A percentile compares a stretch with the other conserved stretches of the same genome.
Evolutionary conservation across 2,113 vertebrate species (phyloP).

Genomic region (Chunga burmeisteri): DNA sequence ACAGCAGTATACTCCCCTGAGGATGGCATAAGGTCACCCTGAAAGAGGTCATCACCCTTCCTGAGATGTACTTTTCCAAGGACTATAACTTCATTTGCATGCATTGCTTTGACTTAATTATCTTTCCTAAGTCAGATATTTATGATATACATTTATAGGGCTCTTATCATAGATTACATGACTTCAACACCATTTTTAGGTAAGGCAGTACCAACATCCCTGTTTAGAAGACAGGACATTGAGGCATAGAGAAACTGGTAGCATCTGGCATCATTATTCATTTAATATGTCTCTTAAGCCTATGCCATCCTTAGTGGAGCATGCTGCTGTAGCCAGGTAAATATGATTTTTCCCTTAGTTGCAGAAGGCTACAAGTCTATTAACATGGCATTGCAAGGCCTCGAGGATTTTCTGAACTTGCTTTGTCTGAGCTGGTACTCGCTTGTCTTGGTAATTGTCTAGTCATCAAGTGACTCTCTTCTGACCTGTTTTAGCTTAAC

Average conservation of each 20-base stretch:
- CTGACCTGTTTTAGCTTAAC: not conserved
- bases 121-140: not conserved
- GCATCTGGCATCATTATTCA: not conserved
- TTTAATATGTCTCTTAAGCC: slow-evolving; percentile 1
- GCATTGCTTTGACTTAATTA: slow-evolving; percentile 3
- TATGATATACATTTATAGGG: not conserved
- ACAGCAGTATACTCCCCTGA: no score
- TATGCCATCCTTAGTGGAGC: not conserved
- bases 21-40: not conserved
- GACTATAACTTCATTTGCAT: not conserved
- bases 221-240: not conserved
- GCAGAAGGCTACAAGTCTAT: not conserved
- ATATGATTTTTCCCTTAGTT: not conserved
- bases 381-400: not conserved
- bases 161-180: not conserved
- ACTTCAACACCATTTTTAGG: not conserved
- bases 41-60: not conserved
- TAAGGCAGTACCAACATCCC: not conserved
- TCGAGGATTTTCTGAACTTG: not conserved
- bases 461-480: not conserved
- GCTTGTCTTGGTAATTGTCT: not conserved
- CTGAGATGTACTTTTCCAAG: not conserved
- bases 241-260: not conserved
- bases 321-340: not conserved
- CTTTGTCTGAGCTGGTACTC: not conserved